phyloP scores from a whole-genome alignment of 2,113 vertebrate species.

The Pollachius pollachius region DNA sequence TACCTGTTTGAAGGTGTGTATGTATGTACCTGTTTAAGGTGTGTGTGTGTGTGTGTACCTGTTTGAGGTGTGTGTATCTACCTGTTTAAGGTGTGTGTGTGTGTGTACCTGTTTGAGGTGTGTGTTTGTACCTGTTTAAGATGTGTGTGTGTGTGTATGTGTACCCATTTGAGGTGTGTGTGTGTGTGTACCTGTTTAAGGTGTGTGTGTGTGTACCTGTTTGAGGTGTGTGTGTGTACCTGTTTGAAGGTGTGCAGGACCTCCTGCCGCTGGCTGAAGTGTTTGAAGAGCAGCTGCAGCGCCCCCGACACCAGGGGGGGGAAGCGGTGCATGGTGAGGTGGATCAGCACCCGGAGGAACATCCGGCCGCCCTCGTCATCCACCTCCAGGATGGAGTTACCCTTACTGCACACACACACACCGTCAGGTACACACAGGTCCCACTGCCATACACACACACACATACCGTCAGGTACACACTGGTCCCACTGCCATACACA shows the following conservation, averaged over 20 bases:
- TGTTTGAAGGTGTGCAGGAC: conserved; percentile 96
- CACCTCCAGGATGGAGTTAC: conserved; percentile 92
- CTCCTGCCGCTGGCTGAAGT: conserved; percentile 98
- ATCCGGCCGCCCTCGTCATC: conserved; percentile 94
- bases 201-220: neutral
- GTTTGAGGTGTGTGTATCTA: neutral
- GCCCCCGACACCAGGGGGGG: conserved; percentile 90
- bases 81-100: neutral
- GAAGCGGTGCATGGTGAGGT: conserved; percentile 95
- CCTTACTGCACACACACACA: conserved; percentile 75
- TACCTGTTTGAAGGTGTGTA: neutral
- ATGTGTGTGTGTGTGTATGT: no score
- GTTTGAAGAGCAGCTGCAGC: conserved; percentile 95
- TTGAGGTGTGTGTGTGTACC: conserved; percentile 63
- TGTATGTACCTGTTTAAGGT: neutral
- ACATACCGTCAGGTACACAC: no score
- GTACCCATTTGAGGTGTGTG: neutral
- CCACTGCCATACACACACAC: neutral
- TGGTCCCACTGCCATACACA: no score
- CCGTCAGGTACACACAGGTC: conserved; percentile 13
- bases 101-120: neutral
- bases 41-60: conserved; percentile 3
- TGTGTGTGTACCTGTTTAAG: neutral
- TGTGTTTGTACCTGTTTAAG: neutral
- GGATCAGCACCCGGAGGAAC: conserved; percentile 90